Evolutionary conservation across 1,140 invertebrate genomes (phyloP).

Genomic region (Wasmannia auropunctata): DNA sequence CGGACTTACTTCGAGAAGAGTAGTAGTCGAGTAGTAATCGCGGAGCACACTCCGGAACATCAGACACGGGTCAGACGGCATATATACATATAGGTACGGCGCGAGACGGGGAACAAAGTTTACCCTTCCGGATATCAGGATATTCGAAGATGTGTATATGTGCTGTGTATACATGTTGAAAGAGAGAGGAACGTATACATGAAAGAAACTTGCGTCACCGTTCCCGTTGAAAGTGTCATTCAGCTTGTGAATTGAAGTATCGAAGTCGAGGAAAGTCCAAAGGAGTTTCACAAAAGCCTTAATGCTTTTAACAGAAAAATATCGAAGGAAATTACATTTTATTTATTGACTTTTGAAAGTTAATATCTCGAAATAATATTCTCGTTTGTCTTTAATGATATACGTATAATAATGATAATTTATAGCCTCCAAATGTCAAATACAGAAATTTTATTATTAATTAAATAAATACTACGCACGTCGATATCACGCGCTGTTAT

Average conservation of each 20-base stretch:
- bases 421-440: background rate
- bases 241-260: slow-evolving; percentile 41
- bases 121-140: slow-evolving; percentile 63
- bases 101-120: slow-evolving; percentile 62
- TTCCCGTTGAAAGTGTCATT: slow-evolving; percentile 30
- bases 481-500: background rate
- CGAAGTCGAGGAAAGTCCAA: slow-evolving; percentile 43
- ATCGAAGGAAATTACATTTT: background rate
- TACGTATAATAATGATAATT: background rate
- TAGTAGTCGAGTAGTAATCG: slow-evolving; percentile 62
- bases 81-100: too few species aligned
- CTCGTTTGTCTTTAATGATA: background rate
- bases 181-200: slow-evolving; percentile 18
- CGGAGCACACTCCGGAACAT: slow-evolving; percentile 35
- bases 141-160: slow-evolving; percentile 20
- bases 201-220: slow-evolving; percentile 40
- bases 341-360: slow-evolving; percentile 2
- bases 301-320: background rate
- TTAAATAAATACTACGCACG: background rate
- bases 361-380: background rate
- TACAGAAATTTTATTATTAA: slow-evolving; percentile 22
- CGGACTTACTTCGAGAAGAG: slow-evolving; percentile 63
- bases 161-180: background rate
- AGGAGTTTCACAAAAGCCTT: background rate
- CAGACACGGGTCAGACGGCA: slow-evolving; percentile 47